Evolutionary conservation across 2,113 vertebrate genomes (phyloP), one percentile per base, ranked within the genome.

Genomic region (Uria lomvia): DNA sequence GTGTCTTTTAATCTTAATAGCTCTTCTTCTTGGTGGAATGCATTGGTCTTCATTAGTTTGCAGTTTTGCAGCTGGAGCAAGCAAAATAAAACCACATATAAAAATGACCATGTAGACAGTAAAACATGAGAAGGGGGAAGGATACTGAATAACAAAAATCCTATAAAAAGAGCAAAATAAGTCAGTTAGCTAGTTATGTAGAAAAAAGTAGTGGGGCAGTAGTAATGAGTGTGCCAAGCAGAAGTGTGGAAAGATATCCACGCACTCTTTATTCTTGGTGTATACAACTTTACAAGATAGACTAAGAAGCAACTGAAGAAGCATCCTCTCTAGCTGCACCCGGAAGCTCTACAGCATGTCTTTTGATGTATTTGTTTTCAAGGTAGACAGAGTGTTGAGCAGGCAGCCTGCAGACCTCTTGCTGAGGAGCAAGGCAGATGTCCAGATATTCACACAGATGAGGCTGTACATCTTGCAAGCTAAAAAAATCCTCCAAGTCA

Each of bases 391-490:
- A 11, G 53, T 59, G 55, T 60, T 49, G 94, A 88, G 88, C 79
- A 88, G 92, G 50, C 67, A 67, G 59, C 5, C 52, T 63, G 79
- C 38, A 91, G 43, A 63, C 15, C 43, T 67, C 91, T 92, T 62
- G 60, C 89, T 75, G 83, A 78, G 73, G 60, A 94, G 8, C 22
- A 40, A 84, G 58, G 77, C 65, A 68, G 62, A 92, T 85, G 77
- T 90, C 84, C 70, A 75, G 73, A 72, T 96, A 62, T 21, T 92
- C 73, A 47, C 50, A 71, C 47, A 92, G 73, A 74, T 78, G 68
- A 94, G 67, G 18, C 88, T 66, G 72, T 68, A 52, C 18, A 22
- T 86, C 68, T 93, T 88, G 70, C 81, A 67, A 89, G 62, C 72
- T 80, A 68, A 88, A 66, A 29, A 42, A 59, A 38, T 66, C 38